Percentiles rank a stretch among this genome's conserved stretches.
These are phyloP conservation scores for Hapalemur alaotrensis DNA, from an alignment of 2,797 vertebrate genomes.

Conservation along the genomic window DNA sequence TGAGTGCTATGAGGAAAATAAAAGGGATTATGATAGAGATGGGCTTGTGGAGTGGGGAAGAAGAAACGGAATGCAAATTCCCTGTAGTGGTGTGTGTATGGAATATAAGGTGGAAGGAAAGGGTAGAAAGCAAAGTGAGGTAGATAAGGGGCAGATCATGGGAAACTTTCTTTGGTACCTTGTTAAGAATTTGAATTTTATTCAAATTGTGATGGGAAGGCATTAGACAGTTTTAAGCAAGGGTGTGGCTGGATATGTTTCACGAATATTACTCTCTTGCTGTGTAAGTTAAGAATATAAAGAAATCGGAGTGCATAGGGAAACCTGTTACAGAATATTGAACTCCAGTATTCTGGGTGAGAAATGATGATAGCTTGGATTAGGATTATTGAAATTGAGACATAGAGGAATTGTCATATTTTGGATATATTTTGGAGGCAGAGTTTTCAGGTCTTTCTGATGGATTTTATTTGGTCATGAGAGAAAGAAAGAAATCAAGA, in stretches of 20 bases:
- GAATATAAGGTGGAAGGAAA: not conserved
- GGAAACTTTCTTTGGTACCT: not conserved
- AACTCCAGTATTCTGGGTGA: not conserved
- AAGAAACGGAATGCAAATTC: not conserved
- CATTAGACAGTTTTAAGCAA: not conserved
- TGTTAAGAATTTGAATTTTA: conserved; percentile 22
- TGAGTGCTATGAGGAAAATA: not conserved
- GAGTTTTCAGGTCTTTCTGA: not conserved
- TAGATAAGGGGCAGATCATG: not conserved
- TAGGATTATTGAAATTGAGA: not conserved
- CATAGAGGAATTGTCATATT: not conserved
- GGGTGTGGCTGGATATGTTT: not conserved
- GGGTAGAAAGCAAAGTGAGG: not conserved
- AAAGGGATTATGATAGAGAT: not conserved
- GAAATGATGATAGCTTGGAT: not conserved
- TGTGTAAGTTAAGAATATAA: not conserved
- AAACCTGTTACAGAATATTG: not conserved
- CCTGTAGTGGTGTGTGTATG: not conserved
- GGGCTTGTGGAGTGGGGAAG: not conserved
- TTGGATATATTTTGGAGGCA: not conserved
- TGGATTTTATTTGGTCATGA: not conserved
- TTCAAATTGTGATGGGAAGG: not conserved
- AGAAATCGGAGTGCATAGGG: not conserved
- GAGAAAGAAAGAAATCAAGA: not conserved
- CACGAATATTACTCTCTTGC: not conserved